Conservation (phyloP, 2,113 vertebrate species). For the Phainopepla nitens region DNA sequence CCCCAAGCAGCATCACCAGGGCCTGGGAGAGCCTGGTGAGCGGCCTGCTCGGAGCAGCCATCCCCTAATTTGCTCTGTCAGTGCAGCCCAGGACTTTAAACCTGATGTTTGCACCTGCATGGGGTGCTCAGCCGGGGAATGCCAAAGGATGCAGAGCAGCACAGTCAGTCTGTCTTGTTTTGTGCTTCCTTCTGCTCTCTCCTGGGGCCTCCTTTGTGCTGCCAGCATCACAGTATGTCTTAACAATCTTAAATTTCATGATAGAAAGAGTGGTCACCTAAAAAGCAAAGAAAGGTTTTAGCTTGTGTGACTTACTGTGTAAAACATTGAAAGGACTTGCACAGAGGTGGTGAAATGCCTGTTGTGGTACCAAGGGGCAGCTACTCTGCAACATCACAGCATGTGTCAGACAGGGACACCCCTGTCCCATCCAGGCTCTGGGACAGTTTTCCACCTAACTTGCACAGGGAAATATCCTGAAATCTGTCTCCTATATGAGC, state of each 20-base stretch:
- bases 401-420: fast-evolving
- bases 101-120: not conserved
- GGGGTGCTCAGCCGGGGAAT: not conserved
- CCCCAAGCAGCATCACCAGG: not conserved
- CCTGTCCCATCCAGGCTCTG: not conserved
- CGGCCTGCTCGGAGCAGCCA: not conserved
- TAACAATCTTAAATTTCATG: not conserved
- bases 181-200: not conserved
- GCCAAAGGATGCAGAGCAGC: not conserved
- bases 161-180: fast-evolving
- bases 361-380: not conserved
- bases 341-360: not conserved
- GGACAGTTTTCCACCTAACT: not conserved
- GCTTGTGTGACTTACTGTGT: not conserved
- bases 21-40: not conserved
- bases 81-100: not conserved
- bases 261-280: not conserved
- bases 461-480: not conserved
- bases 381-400: not conserved
- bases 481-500: not conserved
- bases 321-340: not conserved
- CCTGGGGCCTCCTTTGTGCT: not conserved
- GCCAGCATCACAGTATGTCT: not conserved
- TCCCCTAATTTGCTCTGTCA: not conserved
- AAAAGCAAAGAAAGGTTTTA: not conserved